phyloP scores from a whole-genome alignment of 1,140 invertebrate genomes.

The Drosophila mojavensis region DNA sequence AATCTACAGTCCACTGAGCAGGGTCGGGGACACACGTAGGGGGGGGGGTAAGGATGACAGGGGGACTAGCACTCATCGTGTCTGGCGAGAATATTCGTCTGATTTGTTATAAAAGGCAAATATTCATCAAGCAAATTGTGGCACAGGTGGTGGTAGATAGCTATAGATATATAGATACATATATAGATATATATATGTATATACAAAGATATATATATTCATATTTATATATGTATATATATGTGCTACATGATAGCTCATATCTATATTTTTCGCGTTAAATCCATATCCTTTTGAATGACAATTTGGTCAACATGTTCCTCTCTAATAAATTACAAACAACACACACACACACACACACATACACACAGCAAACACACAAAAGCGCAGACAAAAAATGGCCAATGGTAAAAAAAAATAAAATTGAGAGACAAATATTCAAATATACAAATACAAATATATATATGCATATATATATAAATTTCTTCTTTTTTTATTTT shows the following conservation, averaged over 20 bases:
- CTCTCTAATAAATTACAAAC: too few species aligned
- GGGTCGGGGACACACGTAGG: background rate
- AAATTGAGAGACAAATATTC: constrained; percentile 14
- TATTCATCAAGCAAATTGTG: constrained; percentile 75
- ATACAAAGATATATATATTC: too few species aligned
- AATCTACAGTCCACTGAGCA: constrained; percentile 10
- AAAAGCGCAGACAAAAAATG: constrained; percentile 75
- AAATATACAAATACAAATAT: constrained; percentile 16
- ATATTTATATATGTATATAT: too few species aligned
- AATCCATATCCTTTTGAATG: too few species aligned
- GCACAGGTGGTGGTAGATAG: constrained; percentile 22
- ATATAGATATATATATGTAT: constrained; percentile 38
- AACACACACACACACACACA: too few species aligned
- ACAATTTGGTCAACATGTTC: too few species aligned
- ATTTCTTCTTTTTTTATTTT: constrained; percentile 11
- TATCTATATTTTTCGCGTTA: too few species aligned
- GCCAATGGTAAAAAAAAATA: constrained; percentile 39
- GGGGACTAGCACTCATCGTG: constrained; percentile 26
- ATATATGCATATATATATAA: constrained; percentile 23
- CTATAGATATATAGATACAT: constrained; percentile 29
- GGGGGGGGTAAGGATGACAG: background rate
- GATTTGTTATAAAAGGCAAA: constrained; percentile 79
- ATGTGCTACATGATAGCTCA: too few species aligned
- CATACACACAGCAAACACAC: constrained; percentile 11
- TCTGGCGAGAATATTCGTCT: constrained; percentile 50